phyloP scores from a whole-genome alignment of 2,113 vertebrate genomes.

The Saguinus midas region DNA sequence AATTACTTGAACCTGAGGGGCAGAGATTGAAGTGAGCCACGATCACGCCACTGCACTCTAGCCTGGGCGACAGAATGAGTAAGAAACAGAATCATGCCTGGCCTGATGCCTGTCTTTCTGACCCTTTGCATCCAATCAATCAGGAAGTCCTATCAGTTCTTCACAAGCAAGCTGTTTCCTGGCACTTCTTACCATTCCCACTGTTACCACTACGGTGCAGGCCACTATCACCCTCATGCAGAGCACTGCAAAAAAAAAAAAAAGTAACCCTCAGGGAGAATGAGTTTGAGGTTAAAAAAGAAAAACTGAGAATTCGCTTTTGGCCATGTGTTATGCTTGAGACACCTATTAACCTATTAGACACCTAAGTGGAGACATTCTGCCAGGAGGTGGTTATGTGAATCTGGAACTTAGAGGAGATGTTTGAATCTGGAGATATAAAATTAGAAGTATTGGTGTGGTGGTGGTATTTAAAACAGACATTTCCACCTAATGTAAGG shows the following conservation, averaged over 20 bases:
- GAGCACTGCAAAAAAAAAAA: neutral
- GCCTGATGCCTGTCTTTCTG: neutral
- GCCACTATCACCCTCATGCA: neutral
- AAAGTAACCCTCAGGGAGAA: neutral
- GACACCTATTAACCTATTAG: neutral
- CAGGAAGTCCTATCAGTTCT: neutral
- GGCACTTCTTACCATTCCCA: neutral
- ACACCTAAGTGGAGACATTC: neutral
- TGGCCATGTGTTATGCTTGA: too few species aligned
- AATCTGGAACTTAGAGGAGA: neutral
- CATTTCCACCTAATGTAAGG: neutral
- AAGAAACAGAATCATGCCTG: too few species aligned
- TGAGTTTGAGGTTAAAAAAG: neutral
- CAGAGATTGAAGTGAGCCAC: too few species aligned
- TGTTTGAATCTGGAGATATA: neutral
- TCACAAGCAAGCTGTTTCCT: neutral
- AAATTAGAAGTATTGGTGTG: neutral
- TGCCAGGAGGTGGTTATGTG: neutral
- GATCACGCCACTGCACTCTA: too few species aligned
- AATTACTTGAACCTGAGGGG: too few species aligned
- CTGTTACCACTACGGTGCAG: neutral
- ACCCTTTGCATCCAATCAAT: neutral
- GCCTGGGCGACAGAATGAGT: too few species aligned
- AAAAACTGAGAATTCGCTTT: neutral
- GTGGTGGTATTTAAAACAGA: neutral